Evolutionary conservation across 2,113 vertebrate genomes (phyloP).

Genomic region (Rhodinocichla rosea): DNA sequence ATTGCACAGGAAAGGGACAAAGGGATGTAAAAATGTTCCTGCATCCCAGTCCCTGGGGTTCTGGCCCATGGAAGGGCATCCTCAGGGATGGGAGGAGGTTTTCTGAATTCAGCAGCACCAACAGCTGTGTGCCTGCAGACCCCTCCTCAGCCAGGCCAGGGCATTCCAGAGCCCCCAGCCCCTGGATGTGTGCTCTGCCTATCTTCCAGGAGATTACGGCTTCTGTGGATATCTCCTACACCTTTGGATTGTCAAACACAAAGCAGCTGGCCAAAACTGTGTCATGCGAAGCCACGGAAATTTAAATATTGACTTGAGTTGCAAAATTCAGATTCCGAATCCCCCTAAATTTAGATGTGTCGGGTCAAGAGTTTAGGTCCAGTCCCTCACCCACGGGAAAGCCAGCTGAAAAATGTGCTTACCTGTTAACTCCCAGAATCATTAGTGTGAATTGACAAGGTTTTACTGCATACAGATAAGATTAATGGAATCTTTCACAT

Average conservation of each 20-base stretch:
- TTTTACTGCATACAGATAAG: slow-evolving; percentile 58
- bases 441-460: slow-evolving; percentile 40
- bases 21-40: not conserved
- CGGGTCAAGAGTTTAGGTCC: slow-evolving; percentile 54
- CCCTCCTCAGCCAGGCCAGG: not conserved
- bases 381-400: not conserved
- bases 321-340: slow-evolving; percentile 60
- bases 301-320: slow-evolving; percentile 61
- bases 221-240: slow-evolving; percentile 15
- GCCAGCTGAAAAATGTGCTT: slow-evolving; percentile 60
- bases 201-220: slow-evolving; percentile 39
- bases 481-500: slow-evolving; percentile 17
- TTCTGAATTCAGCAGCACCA: not conserved
- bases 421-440: slow-evolving; percentile 35
- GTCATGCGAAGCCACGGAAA: slow-evolving; percentile 24
- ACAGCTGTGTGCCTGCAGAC: not conserved
- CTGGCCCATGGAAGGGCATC: not conserved
- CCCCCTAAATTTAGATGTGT: slow-evolving; percentile 12
- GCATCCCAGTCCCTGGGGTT: not conserved
- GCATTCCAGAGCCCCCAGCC: slow-evolving; percentile 28
- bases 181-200: not conserved
- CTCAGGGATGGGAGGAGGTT: not conserved
- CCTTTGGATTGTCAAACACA: slow-evolving; percentile 68
- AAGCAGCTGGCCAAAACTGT: not conserved
- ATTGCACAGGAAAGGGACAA: not conserved